Conservation (phyloP, 1,140 invertebrate species). For the Arion vulgaris region DNA sequence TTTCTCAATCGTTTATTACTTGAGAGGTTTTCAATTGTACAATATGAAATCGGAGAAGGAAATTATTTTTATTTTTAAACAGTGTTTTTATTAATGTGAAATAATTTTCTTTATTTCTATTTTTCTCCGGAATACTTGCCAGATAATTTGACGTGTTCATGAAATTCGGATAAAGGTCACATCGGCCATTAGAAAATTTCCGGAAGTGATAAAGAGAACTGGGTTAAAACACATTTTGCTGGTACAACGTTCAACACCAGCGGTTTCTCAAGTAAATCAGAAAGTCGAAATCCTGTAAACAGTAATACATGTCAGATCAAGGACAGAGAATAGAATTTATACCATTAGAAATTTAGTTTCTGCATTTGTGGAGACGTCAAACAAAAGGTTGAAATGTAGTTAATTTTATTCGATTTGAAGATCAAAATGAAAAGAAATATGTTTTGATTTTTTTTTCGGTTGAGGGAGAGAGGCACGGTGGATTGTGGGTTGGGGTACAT, state of each 20-base stretch:
- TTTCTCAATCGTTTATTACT: background rate
- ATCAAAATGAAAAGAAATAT: background rate
- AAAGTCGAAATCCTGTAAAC: background rate
- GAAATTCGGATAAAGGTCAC: constrained; percentile 1
- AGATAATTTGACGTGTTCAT: constrained; percentile 2
- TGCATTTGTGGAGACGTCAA: background rate
- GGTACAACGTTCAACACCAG: background rate
- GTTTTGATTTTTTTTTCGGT: background rate
- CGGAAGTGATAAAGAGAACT: constrained; percentile 9
- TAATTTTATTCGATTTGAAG: background rate
- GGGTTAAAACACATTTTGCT: background rate
- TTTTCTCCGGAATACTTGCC: background rate
- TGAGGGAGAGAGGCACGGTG: too few relatives aligned
- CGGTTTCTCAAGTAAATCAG: background rate
- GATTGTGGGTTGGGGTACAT: too few relatives aligned
- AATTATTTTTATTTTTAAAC: background rate
- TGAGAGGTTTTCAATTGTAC: background rate
- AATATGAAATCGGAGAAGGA: background rate
- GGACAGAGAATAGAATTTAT: background rate
- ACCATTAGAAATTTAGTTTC: background rate
- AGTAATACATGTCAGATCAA: background rate
- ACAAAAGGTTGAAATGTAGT: background rate
- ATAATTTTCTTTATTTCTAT: background rate
- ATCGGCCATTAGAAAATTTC: background rate
- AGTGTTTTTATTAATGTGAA: background rate